phyloP scores from a whole-genome alignment of 1,140 invertebrate genomes.

The Drosophila orena region DNA sequence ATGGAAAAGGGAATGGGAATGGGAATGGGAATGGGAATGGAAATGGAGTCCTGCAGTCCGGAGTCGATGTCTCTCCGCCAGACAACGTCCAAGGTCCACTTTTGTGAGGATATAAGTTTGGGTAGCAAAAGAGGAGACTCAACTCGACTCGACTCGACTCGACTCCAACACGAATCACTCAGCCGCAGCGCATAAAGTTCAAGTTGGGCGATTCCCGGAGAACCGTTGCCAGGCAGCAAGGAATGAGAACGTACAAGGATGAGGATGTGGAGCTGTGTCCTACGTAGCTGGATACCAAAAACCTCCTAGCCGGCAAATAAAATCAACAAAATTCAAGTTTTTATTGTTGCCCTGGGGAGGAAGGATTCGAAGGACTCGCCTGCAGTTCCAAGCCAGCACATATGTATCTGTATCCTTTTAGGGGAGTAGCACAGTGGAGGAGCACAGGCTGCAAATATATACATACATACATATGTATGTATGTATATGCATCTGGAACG shows the following conservation, averaged over 20 bases:
- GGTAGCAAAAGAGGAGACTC: neutral
- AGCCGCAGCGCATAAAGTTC: slow-evolving; percentile 79
- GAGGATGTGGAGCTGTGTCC: neutral
- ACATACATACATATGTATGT: no score
- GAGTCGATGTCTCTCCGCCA: slow-evolving; percentile 17
- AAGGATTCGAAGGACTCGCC: slow-evolving; percentile 19
- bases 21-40: slow-evolving; percentile 9
- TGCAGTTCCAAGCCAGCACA: slow-evolving; percentile 8
- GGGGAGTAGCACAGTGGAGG: neutral
- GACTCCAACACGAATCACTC: slow-evolving; percentile 67
- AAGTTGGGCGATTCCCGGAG: slow-evolving; percentile 65
- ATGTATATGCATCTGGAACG: slow-evolving; percentile 46
- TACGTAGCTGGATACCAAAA: slow-evolving; percentile 42
- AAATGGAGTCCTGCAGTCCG: slow-evolving; percentile 11
- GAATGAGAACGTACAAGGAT: neutral
- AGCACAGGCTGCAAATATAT: neutral
- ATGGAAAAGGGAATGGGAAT: no score
- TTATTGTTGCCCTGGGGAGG: slow-evolving; percentile 70
- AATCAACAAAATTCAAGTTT: slow-evolving; percentile 81
- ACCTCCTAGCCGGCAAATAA: slow-evolving; percentile 59
- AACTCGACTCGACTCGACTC: slow-evolving; percentile 5
- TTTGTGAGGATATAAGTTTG: slow-evolving; percentile 27
- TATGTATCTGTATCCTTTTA: slow-evolving; percentile 30
- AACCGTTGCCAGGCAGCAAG: slow-evolving; percentile 63
- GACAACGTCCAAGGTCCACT: slow-evolving; percentile 70